A percentile compares a stretch with the other conserved stretches of the same genome.
Conservation (phyloP, 2,113 vertebrate species). For the Heterocephalus glaber region DNA sequence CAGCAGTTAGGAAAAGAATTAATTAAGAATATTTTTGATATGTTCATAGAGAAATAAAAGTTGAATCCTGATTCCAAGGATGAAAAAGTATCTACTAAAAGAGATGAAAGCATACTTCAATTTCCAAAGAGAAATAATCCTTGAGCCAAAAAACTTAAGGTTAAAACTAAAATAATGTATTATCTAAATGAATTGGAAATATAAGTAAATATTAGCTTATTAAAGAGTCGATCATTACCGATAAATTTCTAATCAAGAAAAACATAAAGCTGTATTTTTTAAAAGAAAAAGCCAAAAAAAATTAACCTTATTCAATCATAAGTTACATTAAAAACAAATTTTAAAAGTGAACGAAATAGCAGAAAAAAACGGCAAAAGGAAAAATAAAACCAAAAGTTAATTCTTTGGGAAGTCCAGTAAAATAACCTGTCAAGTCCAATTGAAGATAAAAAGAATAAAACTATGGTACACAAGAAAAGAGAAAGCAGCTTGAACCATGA, state of each 20-base stretch:
- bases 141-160: background rate
- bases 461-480: background rate
- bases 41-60: background rate
- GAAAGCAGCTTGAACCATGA: background rate
- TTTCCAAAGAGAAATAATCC: conserved; percentile 21
- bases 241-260: conserved; percentile 30
- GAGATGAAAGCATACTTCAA: background rate
- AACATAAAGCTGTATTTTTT: background rate
- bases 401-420: background rate
- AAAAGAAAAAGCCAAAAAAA: background rate
- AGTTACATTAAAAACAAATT: background rate
- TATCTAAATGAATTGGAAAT: background rate
- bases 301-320: background rate
- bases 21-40: background rate
- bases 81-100: background rate
- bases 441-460: background rate
- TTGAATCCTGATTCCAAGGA: background rate
- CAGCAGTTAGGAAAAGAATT: background rate
- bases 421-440: background rate
- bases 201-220: background rate
- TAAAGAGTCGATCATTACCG: background rate
- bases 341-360: conserved; percentile 13
- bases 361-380: background rate
- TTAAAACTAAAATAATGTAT: background rate
- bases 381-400: conserved; percentile 4